These are phyloP conservation scores for Melopsittacus undulatus DNA, from an alignment of 2,797 vertebrate genomes.

Conservation along the genomic window DNA sequence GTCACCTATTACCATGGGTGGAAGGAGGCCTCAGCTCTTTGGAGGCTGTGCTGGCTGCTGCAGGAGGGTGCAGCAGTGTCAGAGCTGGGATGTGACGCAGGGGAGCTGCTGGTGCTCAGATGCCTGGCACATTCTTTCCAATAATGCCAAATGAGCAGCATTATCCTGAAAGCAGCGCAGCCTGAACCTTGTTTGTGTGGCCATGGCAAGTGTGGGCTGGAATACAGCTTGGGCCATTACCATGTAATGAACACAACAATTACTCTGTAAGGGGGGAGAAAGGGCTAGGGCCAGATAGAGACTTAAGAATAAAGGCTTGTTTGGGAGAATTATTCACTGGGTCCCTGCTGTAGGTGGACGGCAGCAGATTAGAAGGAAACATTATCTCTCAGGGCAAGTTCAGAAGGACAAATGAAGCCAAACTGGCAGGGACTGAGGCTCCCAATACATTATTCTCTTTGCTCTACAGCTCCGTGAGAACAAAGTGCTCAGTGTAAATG, in stretches of 20 bases:
- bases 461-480: slow-evolving; percentile 80
- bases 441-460: slow-evolving; percentile 84
- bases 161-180: not conserved
- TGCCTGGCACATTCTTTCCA: slow-evolving; percentile 34
- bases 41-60: not conserved
- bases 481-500: slow-evolving; percentile 83
- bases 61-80: not conserved
- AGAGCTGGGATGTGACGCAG: not conserved
- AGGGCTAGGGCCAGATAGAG: slow-evolving; percentile 25
- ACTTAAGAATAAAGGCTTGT: slow-evolving; percentile 79
- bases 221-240: slow-evolving; percentile 35
- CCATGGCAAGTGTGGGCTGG: slow-evolving; percentile 65
- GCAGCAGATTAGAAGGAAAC: slow-evolving; percentile 87
- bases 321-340: slow-evolving; percentile 78
- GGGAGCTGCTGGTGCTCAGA: not conserved
- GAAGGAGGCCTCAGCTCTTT: not conserved
- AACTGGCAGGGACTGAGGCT: slow-evolving; percentile 74
- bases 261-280: slow-evolving; percentile 47
- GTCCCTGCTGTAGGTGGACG: slow-evolving; percentile 81
- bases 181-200: slow-evolving; percentile 36
- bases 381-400: slow-evolving; percentile 87
- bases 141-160: slow-evolving; percentile 43
- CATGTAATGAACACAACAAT: slow-evolving; percentile 58
- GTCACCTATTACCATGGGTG: not conserved
- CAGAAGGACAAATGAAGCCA: slow-evolving; percentile 72